These are phyloP conservation scores for Nycteola revayana DNA, from an alignment of 2,888 invertebrate species.

Conservation along the genomic window DNA sequence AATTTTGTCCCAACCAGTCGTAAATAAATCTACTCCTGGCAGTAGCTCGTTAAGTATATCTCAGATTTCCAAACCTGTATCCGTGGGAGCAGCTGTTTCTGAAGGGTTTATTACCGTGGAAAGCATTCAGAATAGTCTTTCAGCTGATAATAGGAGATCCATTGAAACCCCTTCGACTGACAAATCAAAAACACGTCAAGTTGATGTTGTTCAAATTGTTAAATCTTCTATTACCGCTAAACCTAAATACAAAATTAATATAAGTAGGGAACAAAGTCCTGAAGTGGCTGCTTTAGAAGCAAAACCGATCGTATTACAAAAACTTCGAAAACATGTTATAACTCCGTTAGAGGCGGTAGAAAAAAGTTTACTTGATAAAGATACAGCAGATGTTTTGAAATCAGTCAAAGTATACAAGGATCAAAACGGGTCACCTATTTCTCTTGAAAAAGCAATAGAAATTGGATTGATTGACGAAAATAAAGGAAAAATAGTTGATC, in stretches of 20 bases:
- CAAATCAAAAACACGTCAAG: conserved; percentile 41
- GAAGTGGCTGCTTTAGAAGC: conserved; percentile 83
- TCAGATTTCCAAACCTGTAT: conserved; percentile 72
- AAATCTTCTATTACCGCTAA: conserved; percentile 81
- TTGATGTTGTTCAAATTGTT: conserved; percentile 81
- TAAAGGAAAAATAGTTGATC: conserved; percentile 91
- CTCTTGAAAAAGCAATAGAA: conserved; percentile 89
- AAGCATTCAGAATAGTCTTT: conserved; percentile 70
- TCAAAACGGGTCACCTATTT: conserved; percentile 83
- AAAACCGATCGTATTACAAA: conserved; percentile 88
- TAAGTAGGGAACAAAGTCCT: conserved; percentile 82
- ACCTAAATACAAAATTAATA: conserved; percentile 85
- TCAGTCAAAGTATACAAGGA: conserved; percentile 81
- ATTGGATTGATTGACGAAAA: conserved; percentile 86
- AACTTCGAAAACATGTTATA: conserved; percentile 88
- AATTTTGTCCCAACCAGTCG: conserved; percentile 14
- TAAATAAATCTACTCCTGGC: conserved; percentile 25
- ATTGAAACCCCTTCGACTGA: conserved; percentile 37
- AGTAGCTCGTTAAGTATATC: conserved; percentile 42
- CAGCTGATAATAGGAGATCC: conserved; percentile 55
- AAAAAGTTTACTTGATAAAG: conserved; percentile 89
- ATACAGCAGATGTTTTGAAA: conserved; percentile 87
- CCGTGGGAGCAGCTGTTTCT: conserved; percentile 82
- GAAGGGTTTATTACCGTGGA: conserved; percentile 80
- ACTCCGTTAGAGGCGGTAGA: conserved; percentile 89